Conservation (phyloP, 1,140 invertebrate species). For the Ostrea edulis region DNA sequence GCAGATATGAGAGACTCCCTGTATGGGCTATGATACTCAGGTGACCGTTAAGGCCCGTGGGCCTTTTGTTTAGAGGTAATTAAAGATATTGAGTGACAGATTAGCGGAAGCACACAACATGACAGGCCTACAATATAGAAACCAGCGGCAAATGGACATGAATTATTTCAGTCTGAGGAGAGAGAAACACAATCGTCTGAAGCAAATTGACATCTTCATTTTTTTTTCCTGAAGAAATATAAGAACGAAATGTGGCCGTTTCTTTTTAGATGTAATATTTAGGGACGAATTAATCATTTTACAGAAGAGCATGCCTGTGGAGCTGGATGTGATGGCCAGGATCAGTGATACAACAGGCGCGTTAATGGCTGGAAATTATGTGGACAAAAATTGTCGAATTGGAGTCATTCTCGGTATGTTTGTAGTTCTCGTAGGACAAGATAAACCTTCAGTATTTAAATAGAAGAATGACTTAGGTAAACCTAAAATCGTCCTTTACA, state of each 20-base stretch:
- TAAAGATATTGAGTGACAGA: too few species aligned
- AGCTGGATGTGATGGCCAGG: constrained; percentile 93
- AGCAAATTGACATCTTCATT: too few species aligned
- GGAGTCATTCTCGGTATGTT: constrained; percentile 91
- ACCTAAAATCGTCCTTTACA: constrained; percentile 57
- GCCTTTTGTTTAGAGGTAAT: too few species aligned
- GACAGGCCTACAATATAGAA: too few species aligned
- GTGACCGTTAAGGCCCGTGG: too few species aligned
- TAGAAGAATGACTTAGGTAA: too few species aligned
- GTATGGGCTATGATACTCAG: too few species aligned
- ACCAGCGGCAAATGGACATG: too few species aligned
- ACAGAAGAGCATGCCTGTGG: constrained; percentile 72
- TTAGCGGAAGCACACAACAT: too few species aligned
- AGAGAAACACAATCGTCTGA: too few species aligned
- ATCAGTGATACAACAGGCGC: constrained; percentile 98
- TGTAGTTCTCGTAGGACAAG: not conserved
- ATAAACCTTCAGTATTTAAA: not conserved
- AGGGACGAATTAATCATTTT: not conserved
- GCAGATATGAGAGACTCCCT: too few species aligned
- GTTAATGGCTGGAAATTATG: constrained; percentile 97
- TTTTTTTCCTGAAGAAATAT: not conserved
- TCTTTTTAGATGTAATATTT: not conserved
- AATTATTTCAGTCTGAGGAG: too few species aligned
- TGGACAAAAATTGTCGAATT: constrained; percentile 91
- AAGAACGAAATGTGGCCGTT: not conserved